Conservation (phyloP, 2,888 invertebrate genomes). For the Drosophila merina region DNA sequence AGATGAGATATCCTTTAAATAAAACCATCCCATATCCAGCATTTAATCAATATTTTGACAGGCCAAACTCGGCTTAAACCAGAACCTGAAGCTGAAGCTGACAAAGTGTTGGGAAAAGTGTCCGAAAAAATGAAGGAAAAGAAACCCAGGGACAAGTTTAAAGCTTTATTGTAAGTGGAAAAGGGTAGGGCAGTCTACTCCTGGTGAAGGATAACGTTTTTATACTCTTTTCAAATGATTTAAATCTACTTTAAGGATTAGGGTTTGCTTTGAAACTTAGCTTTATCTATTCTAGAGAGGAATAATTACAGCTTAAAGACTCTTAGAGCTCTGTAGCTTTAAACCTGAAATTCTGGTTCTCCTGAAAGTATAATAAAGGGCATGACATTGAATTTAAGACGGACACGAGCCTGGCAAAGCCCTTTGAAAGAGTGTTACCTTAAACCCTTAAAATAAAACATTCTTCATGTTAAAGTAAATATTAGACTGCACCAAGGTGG, state of each 20-base stretch:
- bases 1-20: constrained; percentile 6
- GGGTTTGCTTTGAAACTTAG: too few relatives aligned
- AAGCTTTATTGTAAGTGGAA: neutral
- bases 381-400: too few relatives aligned
- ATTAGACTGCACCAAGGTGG: constrained; percentile 8
- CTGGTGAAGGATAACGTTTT: neutral
- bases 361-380: neutral
- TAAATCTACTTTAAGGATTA: neutral
- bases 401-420: too few relatives aligned
- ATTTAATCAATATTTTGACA: constrained; percentile 60
- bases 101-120: constrained; percentile 59
- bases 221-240: neutral
- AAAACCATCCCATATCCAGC: constrained; percentile 19
- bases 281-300: neutral
- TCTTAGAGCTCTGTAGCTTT: neutral
- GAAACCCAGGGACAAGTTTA: constrained; percentile 2
- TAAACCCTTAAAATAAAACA: neutral
- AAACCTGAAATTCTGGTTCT: neutral
- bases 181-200: neutral
- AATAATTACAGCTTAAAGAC: neutral
- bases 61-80: constrained; percentile 42
- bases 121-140: constrained; percentile 2
- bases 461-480: constrained; percentile 6
- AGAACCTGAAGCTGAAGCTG: constrained; percentile 51
- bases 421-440: neutral